phyloP scores from a whole-genome alignment of 2,888 invertebrate genomes.

The Tricholauxania praeusta region DNA sequence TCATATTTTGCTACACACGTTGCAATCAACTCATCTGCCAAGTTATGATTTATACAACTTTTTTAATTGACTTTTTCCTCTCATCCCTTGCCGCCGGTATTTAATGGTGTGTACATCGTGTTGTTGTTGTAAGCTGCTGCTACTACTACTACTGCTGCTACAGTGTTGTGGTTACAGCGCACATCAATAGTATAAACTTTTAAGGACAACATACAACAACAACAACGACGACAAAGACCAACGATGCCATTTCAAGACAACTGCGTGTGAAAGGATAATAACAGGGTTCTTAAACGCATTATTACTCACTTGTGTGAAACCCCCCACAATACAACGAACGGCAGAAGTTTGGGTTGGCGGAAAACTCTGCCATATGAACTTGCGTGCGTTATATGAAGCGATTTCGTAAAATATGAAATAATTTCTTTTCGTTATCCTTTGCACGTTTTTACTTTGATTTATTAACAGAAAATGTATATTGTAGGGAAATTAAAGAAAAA shows the following conservation, averaged over 20 bases:
- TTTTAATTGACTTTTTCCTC: slow-evolving; percentile 68
- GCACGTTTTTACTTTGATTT: slow-evolving; percentile 39
- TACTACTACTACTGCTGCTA: slow-evolving; percentile 30
- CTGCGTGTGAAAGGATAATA: slow-evolving; percentile 62
- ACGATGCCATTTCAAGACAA: slow-evolving; percentile 12
- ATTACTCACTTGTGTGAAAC: slow-evolving; percentile 20
- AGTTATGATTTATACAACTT: slow-evolving; percentile 68
- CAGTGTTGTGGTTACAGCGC: slow-evolving; percentile 38
- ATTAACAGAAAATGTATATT: neutral
- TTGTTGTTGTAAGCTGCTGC: slow-evolving; percentile 36
- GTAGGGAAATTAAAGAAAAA: too few species aligned
- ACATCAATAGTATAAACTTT: slow-evolving; percentile 22
- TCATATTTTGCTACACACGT: slow-evolving; percentile 34
- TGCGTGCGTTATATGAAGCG: slow-evolving; percentile 48
- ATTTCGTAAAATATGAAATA: slow-evolving; percentile 42
- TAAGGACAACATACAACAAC: slow-evolving; percentile 14
- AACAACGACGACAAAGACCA: slow-evolving; percentile 8
- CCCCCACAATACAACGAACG: neutral
- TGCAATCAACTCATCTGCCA: slow-evolving; percentile 63
- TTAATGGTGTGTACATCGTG: neutral
- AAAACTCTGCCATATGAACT: neutral
- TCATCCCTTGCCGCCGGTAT: slow-evolving; percentile 31
- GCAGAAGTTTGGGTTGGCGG: neutral
- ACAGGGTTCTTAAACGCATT: slow-evolving; percentile 42
- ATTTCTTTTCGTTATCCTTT: slow-evolving; percentile 44